Evolutionary conservation across 2,797 vertebrate genomes (phyloP).

Genomic region (Microctenopoma lineatum): DNA sequence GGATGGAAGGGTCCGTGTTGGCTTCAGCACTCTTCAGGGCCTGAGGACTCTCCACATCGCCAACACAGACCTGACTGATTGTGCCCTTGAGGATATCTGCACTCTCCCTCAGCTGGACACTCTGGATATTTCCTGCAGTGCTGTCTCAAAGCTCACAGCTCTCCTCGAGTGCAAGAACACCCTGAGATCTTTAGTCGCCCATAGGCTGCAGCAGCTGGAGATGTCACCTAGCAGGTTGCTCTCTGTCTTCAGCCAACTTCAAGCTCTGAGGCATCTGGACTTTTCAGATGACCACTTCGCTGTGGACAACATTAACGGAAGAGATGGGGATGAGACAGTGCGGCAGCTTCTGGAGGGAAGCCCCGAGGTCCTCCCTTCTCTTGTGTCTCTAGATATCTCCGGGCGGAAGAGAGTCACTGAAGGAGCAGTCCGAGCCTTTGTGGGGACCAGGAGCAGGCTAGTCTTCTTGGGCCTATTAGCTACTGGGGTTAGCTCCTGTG

Average conservation of each 20-base stretch:
- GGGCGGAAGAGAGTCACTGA: conserved; percentile 89
- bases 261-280: conserved; percentile 90
- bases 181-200: conserved; percentile 89
- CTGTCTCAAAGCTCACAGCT: conserved; percentile 89
- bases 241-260: conserved; percentile 82
- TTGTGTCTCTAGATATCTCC: conserved; percentile 93
- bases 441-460: conserved; percentile 86
- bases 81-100: conserved; percentile 89
- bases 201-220: conserved; percentile 89
- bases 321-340: conserved; percentile 75
- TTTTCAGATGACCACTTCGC: conserved; percentile 92
- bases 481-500: conserved; percentile 90
- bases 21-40: conserved; percentile 87
- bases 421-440: conserved; percentile 86
- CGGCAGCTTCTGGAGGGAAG: conserved; percentile 88
- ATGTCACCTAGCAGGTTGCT: conserved; percentile 89
- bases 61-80: conserved; percentile 91
- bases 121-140: conserved; percentile 93
- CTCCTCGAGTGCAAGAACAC: conserved; percentile 88
- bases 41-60: conserved; percentile 89
- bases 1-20: conserved; percentile 80
- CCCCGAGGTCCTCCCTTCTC: conserved; percentile 87
- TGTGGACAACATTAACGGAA: conserved; percentile 79
- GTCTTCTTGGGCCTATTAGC: conserved; percentile 92
- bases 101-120: conserved; percentile 90